phyloP scores from a whole-genome alignment of 2,113 vertebrate species.

The Ceuthmochares aereus region DNA sequence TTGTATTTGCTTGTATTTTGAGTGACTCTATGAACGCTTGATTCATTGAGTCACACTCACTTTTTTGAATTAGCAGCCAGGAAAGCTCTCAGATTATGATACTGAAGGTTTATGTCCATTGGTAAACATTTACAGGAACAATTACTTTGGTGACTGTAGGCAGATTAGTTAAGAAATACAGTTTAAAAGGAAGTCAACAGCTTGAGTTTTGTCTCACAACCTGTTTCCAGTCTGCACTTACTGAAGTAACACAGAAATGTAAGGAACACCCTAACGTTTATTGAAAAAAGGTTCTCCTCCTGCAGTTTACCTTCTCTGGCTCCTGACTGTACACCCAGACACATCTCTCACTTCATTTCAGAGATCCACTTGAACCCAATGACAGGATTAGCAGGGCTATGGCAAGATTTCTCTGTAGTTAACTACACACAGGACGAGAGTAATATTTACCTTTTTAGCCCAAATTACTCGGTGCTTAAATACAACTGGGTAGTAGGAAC shows the following conservation, averaged over 20 bases:
- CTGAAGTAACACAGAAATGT: neutral
- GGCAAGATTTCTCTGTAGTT: neutral
- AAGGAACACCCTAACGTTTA: neutral
- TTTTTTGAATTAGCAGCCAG: neutral
- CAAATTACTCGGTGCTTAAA: neutral
- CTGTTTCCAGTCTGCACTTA: neutral
- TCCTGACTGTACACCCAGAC: neutral
- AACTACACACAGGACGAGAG: neutral
- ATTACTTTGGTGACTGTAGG: neutral
- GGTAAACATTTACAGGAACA: neutral
- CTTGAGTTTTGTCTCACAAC: neutral
- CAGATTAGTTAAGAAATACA: neutral
- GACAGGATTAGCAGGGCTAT: neutral
- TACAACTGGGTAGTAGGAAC: neutral
- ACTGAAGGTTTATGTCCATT: neutral
- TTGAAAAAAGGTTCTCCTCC: neutral
- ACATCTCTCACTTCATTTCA: neutral
- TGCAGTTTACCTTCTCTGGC: neutral
- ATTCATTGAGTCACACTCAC: slow-evolving; percentile 10
- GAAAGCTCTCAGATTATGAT: neutral
- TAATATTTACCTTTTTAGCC: neutral
- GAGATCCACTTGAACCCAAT: neutral
- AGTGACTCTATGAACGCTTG: slow-evolving; percentile 20
- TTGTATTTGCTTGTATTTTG: slow-evolving; percentile 68
- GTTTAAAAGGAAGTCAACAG: neutral